Evolutionary conservation across 2,888 invertebrate species (phyloP), one percentile per base, ranked within the genome.

Genomic region (Hyalella azteca): DNA sequence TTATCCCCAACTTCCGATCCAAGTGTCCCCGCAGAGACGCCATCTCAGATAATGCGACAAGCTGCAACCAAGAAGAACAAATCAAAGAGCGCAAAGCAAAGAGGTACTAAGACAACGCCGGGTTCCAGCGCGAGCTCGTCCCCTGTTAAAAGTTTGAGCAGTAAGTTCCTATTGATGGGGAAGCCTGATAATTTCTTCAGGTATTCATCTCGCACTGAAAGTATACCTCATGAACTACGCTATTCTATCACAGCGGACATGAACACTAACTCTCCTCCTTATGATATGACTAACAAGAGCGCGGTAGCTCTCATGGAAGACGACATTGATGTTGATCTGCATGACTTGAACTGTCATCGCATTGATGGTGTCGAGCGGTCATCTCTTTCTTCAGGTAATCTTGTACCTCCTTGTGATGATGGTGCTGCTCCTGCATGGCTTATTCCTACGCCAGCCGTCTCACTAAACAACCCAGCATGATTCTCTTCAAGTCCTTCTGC

Each of bases 241-340:
- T 32, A 32, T 36, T 66, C 66, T 5, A 66, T 66, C 36, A 36
- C 36, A 39, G 15, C 66, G n/a, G 39, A 36, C 4, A 22, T 7
- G 22, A 22, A 22, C 22, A 54, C 54, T 54, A 54, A 54, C 54
- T 54, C 54, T 66, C 36, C 66, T 66, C 66, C 66, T 36, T 15
- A 29, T 66, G 32, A 22, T 29, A 36, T 66, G 29, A 66, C 66
- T 66, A 66, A 66, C 66, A 36, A 66, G 36, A 36, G 66, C 36
- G 32, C 13, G 19, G 29, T 66, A 66, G 66, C 36, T 66, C 36
- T 66, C 36, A 32, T 66, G 66, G 66, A 66, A 39, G 66, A 66
- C 66, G 66, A 66, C 66, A 66, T 66, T 36, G 66, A 66, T 66
- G 66, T 66, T 66, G 66, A 66, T 36, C 66, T 66, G 66, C 66